A percentile compares a stretch with the other conserved stretches of the same genome.
phyloP scores from a whole-genome alignment of 2,797 vertebrate species.

The Otolemur crassicaudatus region DNA sequence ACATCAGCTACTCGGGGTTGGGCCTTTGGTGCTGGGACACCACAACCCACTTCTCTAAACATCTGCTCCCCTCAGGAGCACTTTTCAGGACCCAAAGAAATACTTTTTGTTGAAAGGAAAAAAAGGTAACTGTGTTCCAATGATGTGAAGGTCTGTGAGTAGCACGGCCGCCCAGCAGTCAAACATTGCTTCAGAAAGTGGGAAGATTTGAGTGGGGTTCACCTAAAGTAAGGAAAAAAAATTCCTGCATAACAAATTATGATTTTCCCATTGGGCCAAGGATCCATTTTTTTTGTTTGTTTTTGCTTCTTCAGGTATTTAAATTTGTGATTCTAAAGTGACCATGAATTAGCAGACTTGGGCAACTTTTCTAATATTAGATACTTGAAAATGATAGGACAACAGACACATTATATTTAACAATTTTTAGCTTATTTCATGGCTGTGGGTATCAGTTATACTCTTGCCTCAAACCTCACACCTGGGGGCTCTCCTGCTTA shows the following conservation, averaged over 20 bases:
- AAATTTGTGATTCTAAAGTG: neutral
- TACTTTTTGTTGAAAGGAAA: neutral
- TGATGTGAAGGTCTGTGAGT: neutral
- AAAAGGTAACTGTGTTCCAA: neutral
- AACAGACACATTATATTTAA: neutral
- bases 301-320: conserved; percentile 41
- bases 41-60: neutral
- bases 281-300: neutral
- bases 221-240: neutral
- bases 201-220: neutral
- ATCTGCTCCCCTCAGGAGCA: neutral
- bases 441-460: neutral
- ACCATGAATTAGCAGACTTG: neutral
- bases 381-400: neutral
- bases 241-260: neutral
- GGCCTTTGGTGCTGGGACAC: neutral
- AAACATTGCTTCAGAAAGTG: neutral
- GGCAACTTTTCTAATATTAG: neutral
- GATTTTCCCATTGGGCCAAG: neutral
- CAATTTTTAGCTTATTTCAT: neutral
- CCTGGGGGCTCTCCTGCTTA: neutral
- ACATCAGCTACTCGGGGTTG: neutral
- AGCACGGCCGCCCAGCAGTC: neutral
- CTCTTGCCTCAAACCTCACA: neutral
- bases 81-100: neutral